Base-by-base conservation (phyloP, 2,797 vertebrate genomes). In the Eospalax fontanierii region DNA sequence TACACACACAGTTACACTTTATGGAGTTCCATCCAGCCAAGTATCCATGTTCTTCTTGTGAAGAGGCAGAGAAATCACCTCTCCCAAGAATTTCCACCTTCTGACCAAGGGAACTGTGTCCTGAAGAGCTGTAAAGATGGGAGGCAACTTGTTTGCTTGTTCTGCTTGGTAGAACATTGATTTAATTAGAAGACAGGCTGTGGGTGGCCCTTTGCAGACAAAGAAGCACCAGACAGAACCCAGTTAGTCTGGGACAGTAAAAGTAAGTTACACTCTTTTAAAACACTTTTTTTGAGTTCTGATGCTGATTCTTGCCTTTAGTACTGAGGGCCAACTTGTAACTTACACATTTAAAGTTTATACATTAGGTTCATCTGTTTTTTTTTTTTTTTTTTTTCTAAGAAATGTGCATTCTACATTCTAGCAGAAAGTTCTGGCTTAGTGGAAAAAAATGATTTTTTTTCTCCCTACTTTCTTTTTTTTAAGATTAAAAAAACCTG, bases 1-100 rank as follows among this genome's bases (percentile, higher is more conserved):
- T 97, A 97, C 28, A 97, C 74, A 97, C 87, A 97, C 96, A 96
- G 95, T 97, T 97, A 97, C 96, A 98, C 96, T 98, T 94, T 93
- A 68, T 97, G 84, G 96, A 97, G 61, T 96, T 97, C 65, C 83
- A 91, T 97, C 74, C 94, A 85, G 92, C 73, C 96, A 97, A 89
- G 94, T 98, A 6, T 97, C 94, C 57, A 93, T 97, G 94, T 97
- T 66, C 75, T 59, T 82, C 96, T 97, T 97, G 85, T 97, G 89
- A 95, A 97, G 89, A 95, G 96, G 93, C 95, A 97, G 97, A 93
- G 95, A 96, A 96, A 97, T 97, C 97, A 96, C 94, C 93, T 97
- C 94, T 97, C 97, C 89, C 96, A 96, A 97, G 96, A 97, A 96
- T 96, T 96, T 95, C 95, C 40, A 96, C 83, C 93, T 85, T 93